phyloP scores from a whole-genome alignment of 2,113 vertebrate genomes.

The Calidris pugnax region DNA sequence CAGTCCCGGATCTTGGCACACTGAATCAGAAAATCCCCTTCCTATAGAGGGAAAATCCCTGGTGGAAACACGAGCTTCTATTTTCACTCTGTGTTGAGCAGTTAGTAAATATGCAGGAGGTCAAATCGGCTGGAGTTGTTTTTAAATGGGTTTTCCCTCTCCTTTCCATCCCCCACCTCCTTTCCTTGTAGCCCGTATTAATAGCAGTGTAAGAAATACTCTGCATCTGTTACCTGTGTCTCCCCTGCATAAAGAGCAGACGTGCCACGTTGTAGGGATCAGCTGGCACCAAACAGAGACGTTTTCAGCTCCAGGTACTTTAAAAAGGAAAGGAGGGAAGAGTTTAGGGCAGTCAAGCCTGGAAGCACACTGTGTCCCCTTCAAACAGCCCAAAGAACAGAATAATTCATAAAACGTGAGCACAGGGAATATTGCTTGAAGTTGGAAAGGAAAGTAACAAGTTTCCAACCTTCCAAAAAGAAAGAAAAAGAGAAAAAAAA shows the following conservation, averaged over 20 bases:
- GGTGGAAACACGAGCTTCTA: background rate
- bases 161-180: background rate
- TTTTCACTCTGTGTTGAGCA: background rate
- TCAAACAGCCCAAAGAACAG: background rate
- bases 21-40: background rate
- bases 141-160: background rate
- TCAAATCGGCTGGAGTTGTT: background rate
- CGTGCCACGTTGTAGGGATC: accelerated
- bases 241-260: background rate
- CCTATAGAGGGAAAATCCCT: background rate
- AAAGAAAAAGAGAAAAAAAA: background rate
- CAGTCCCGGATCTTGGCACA: background rate
- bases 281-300: background rate
- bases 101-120: background rate
- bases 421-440: background rate
- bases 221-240: background rate
- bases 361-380: background rate
- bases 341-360: background rate
- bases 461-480: background rate
- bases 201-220: background rate
- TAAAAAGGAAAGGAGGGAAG: background rate
- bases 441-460: background rate
- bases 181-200: background rate
- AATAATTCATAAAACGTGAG: background rate
- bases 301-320: background rate